Base-by-base conservation (phyloP, 2,888 invertebrate species). In the Xestobium rufovillosum region DNA sequence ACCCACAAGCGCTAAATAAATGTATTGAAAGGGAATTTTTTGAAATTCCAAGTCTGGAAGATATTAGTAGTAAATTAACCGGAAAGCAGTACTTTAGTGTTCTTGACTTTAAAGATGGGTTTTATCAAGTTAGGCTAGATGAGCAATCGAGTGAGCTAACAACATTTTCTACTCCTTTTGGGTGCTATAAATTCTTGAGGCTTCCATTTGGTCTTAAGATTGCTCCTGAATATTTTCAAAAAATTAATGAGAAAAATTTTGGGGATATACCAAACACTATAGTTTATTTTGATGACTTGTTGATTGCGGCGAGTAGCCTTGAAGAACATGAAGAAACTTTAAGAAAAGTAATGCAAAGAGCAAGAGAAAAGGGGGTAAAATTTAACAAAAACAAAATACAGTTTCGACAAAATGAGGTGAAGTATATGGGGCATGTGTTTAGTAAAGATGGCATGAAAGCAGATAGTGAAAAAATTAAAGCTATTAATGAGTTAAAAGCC, bases 311-410 rank as follows among this genome's bases (percentile, higher is more conserved):
- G 2, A 12, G 13, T n/a, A 10, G 9, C 4, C 12, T 12, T 12
- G 13, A 3, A 3, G 29, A 29, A 13, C 29, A 29, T 4, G 12
- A 29, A 12, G 11, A 12, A 3, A 29, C 13, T 11, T 13, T 29
- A 11, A 6, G 13, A 29, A 4, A n/a, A 3, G 29, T 29, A 11
- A 11, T 29, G n/a, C 12, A 29, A 29, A 10, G 29, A 13, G 29
- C 29, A 11, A 2, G 4, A 29, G 13, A 29, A 14, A 12, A 12
- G 3, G 13, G 13, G 3, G 13, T 29, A 11, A 29, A 29, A 29
- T 29, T 29, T 29, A 29, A 29, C 13, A 29, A 29, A 29, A 14
- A 29, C 11, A 29, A 29, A 3, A n/a, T 29, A 11, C 29, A 29
- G 4, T 29, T 11, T n/a, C n/a, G 17, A 31, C 9, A 11, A 29